phyloP scores from a whole-genome alignment of 1,140 invertebrate species.

The Meteorus sp. region DNA sequence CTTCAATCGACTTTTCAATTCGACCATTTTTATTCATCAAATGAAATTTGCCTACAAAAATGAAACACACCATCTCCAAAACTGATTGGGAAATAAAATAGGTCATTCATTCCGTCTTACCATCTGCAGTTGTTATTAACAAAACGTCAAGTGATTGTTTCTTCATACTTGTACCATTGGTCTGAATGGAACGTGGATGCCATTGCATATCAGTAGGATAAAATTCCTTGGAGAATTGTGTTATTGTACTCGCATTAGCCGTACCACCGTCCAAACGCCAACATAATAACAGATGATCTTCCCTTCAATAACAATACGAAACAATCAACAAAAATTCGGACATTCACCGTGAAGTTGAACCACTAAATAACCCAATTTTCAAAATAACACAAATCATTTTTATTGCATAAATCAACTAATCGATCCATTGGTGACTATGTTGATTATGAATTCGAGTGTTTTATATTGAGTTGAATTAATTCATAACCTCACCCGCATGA shows the following conservation, averaged over 20 bases:
- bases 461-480: slow-evolving; percentile 1
- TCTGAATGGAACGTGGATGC: slow-evolving; percentile 47
- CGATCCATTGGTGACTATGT: too few relatives aligned
- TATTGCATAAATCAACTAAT: slow-evolving; percentile 26
- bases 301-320: slow-evolving; percentile 60
- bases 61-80: too few relatives aligned
- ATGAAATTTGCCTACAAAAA: slow-evolving; percentile 76
- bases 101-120: slow-evolving; percentile 53
- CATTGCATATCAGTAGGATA: slow-evolving; percentile 89
- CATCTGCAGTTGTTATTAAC: slow-evolving; percentile 88
- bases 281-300: slow-evolving; percentile 87
- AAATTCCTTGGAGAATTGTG: slow-evolving; percentile 79
- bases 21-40: slow-evolving; percentile 86
- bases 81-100: slow-evolving; percentile 13
- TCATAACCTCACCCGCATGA: slow-evolving; percentile 74
- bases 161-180: slow-evolving; percentile 49
- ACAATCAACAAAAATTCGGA: slow-evolving; percentile 3
- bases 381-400: too few relatives aligned
- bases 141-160: slow-evolving; percentile 82
- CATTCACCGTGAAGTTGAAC: too few relatives aligned
- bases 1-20: slow-evolving; percentile 90
- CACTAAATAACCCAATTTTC: too few relatives aligned
- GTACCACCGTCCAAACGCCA: slow-evolving; percentile 78
- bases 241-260: slow-evolving; percentile 74
- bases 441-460: slow-evolving; percentile 11